These are phyloP conservation scores for Polypedilum pembai DNA, from an alignment of 1,140 invertebrate genomes.

Conservation along the genomic window DNA sequence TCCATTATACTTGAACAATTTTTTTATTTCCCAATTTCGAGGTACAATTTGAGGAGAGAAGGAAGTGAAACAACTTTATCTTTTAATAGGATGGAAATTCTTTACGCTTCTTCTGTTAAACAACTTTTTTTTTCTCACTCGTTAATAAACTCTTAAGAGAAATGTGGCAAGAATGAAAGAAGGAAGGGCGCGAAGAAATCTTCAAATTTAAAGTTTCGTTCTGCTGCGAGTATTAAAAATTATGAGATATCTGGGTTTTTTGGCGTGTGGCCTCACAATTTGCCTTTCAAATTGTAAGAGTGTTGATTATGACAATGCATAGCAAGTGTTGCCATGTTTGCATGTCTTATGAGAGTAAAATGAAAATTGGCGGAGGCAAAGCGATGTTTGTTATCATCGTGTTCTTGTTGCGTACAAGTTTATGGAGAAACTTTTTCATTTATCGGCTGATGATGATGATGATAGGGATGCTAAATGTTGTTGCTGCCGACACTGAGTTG, in stretches of 20 bases:
- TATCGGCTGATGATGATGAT: background rate
- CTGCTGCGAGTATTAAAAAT: slow-evolving; percentile 17
- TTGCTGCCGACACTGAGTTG: slow-evolving; percentile 2
- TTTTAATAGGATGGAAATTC: slow-evolving; percentile 19
- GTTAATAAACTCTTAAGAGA: slow-evolving; percentile 3
- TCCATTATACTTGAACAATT: background rate
- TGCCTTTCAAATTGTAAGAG: no score
- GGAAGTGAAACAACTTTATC: slow-evolving; percentile 11
- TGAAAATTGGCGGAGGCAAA: background rate
- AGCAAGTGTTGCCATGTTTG: background rate
- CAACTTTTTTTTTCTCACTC: background rate
- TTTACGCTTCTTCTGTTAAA: background rate
- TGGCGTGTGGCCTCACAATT: background rate
- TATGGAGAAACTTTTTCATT: slow-evolving; percentile 14
- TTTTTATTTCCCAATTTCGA: slow-evolving; percentile 19
- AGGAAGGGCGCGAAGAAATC: background rate
- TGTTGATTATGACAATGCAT: slow-evolving; percentile 10
- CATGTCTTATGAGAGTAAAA: background rate
- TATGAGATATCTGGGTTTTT: slow-evolving; percentile 18
- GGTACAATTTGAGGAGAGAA: slow-evolving; percentile 11
- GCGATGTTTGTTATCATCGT: background rate
- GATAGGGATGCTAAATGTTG: background rate
- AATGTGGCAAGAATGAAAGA: background rate
- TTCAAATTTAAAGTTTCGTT: slow-evolving; percentile 1
- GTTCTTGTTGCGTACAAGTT: slow-evolving; percentile 16